phyloP scores from a whole-genome alignment of 2,113 vertebrate species.

The Centropristis striata region DNA sequence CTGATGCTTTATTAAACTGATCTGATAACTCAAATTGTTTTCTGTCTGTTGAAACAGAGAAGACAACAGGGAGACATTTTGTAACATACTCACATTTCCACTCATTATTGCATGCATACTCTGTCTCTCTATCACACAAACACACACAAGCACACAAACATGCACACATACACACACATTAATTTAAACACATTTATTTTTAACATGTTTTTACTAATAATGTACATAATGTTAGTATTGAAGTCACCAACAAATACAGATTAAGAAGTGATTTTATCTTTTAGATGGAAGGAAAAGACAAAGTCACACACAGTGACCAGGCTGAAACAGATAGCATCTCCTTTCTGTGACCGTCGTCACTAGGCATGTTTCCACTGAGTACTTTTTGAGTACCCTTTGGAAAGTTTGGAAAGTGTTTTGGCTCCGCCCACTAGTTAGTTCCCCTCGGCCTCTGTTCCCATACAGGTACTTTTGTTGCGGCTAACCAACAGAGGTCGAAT shows the following conservation, averaged over 20 bases:
- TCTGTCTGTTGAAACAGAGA: constrained; percentile 37
- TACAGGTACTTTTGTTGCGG: too few species aligned
- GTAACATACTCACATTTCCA: constrained; percentile 29
- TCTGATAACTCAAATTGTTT: constrained; percentile 41
- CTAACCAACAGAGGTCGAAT: too few species aligned
- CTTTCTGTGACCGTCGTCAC: too few species aligned
- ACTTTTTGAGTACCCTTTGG: too few species aligned
- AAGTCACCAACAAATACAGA: background rate
- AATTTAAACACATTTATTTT: too few species aligned
- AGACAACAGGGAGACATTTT: constrained; percentile 8
- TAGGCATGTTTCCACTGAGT: too few species aligned
- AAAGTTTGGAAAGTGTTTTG: too few species aligned
- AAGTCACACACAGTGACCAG: background rate
- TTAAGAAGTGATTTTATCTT: background rate
- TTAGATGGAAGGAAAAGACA: background rate
- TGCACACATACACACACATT: too few species aligned
- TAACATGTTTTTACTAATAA: background rate
- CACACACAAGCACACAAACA: too few species aligned
- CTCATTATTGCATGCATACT: constrained; percentile 8
- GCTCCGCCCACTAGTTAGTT: too few species aligned
- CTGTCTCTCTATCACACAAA: background rate
- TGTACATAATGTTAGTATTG: background rate
- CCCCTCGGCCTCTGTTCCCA: too few species aligned
- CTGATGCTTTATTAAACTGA: constrained; percentile 50
- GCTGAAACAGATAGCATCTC: constrained; percentile 18